Evolutionary conservation across 2,888 invertebrate species (phyloP).

Genomic region (Acanthosepion lycidas): DNA sequence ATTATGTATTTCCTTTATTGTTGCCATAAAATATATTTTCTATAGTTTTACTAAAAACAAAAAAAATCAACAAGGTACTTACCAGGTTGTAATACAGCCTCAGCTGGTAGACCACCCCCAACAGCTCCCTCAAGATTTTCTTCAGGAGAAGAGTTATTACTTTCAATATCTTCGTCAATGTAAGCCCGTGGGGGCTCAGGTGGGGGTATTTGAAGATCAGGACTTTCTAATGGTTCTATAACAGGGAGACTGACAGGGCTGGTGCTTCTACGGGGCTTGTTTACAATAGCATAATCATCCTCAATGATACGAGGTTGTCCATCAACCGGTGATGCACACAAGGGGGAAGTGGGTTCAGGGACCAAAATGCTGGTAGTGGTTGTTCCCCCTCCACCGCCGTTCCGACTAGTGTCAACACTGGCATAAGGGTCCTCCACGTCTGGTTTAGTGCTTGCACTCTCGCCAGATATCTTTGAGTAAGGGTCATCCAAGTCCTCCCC

Average conservation of each 20-base stretch:
- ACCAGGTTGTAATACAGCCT: slow-evolving; percentile 7
- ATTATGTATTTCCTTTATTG: not conserved
- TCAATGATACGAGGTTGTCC: slow-evolving; percentile 24
- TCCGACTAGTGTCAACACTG: slow-evolving; percentile 64
- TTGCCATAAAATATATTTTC: not conserved
- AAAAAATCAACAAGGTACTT: not conserved
- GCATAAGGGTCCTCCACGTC: slow-evolving; percentile 67
- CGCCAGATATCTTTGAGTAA: slow-evolving; percentile 53
- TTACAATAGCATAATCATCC: slow-evolving; percentile 45
- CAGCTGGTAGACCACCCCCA: slow-evolving; percentile 11
- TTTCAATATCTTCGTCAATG: slow-evolving; percentile 35
- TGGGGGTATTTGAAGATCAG: slow-evolving; percentile 39
- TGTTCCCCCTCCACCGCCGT: slow-evolving; percentile 25
- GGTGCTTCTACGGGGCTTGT: slow-evolving; percentile 44
- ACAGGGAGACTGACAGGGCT: not conserved
- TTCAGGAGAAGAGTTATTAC: not conserved
- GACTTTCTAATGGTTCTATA: slow-evolving; percentile 6
- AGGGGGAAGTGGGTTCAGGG: slow-evolving; percentile 40
- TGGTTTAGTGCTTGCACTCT: slow-evolving; percentile 64
- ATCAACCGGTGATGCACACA: slow-evolving; percentile 37
- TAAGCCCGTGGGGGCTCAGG: slow-evolving; percentile 46
- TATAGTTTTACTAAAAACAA: not conserved
- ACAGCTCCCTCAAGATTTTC: slow-evolving; percentile 45
- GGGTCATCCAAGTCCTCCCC: slow-evolving; percentile 52
- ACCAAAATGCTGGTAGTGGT: not conserved